Percentiles rank a stretch among this genome's conserved stretches.
phyloP scores from a whole-genome alignment of 2,113 vertebrate species.

The Notarius lentiginosus region DNA sequence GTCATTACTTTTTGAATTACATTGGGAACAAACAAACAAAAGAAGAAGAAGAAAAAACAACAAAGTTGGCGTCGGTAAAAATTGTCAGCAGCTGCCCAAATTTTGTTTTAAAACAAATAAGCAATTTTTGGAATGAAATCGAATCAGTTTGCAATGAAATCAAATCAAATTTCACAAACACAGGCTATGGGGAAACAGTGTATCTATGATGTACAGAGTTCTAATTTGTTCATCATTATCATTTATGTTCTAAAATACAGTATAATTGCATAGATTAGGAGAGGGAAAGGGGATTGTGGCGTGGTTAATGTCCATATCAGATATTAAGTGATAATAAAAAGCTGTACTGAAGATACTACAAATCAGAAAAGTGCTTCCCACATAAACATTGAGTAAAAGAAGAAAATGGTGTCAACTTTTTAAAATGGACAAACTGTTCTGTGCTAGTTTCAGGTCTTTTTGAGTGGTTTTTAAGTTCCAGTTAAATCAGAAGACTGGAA shows the following conservation, averaged over 20 bases:
- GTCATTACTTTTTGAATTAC: no score
- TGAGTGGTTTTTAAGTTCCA: neutral
- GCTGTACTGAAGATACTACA: neutral
- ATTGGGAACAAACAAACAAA: no score
- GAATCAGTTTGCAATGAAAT: neutral
- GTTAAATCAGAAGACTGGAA: neutral
- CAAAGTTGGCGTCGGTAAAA: neutral
- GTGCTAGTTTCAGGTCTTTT: neutral
- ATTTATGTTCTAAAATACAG: neutral
- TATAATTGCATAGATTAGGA: neutral
- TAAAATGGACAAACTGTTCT: neutral
- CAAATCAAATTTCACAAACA: neutral
- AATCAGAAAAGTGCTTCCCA: neutral
- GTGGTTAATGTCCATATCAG: neutral
- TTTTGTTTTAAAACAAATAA: neutral
- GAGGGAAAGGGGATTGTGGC: neutral
- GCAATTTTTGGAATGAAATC: neutral
- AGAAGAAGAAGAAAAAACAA: no score
- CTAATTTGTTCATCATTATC: no score
- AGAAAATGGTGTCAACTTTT: neutral
- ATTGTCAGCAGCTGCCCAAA: neutral
- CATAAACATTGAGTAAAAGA: neutral
- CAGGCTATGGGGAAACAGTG: neutral
- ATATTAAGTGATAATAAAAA: neutral
- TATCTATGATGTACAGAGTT: neutral